Evolutionary conservation across 2,113 vertebrate species (phyloP).

Genomic region (Callopanchax toddi): DNA sequence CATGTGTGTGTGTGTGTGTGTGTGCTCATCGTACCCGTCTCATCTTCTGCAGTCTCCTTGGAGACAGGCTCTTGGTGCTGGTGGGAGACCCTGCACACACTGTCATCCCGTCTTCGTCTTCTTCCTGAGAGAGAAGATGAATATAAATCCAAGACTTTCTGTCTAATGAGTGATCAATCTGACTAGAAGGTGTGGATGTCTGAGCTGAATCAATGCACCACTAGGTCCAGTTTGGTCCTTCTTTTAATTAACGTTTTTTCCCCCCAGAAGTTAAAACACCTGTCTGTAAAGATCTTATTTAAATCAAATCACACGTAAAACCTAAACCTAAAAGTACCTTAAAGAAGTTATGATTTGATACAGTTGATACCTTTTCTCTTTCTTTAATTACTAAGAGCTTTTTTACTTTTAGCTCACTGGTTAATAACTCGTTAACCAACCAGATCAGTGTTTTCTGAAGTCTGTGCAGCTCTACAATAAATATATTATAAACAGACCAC

Average conservation of each 20-base stretch:
- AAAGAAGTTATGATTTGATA: too few species aligned
- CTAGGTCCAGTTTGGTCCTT: background rate
- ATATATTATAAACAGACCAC: too few species aligned
- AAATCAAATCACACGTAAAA: background rate
- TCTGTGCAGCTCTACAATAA: too few species aligned
- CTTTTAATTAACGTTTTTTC: background rate
- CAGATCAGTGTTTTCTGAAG: too few species aligned
- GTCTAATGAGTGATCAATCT: conserved; percentile 1
- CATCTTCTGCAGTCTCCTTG: conserved; percentile 82
- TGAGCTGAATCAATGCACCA: background rate
- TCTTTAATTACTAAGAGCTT: too few species aligned
- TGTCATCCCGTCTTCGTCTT: conserved; percentile 74
- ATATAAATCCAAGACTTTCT: conserved; percentile 4
- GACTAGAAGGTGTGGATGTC: background rate
- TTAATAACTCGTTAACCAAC: too few species aligned
- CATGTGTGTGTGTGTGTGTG: conserved; percentile 43
- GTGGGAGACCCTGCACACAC: conserved; percentile 79
- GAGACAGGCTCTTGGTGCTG: conserved; percentile 85
- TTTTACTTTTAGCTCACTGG: background rate
- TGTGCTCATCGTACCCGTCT: conserved; percentile 69
- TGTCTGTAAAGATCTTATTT: background rate
- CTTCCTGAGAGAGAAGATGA: conserved; percentile 58
- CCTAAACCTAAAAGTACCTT: background rate
- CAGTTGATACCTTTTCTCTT: too few species aligned
- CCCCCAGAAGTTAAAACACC: too few species aligned